Evolutionary conservation across 2,888 invertebrate species (phyloP).

Genomic region (Amphipoea lucens): DNA sequence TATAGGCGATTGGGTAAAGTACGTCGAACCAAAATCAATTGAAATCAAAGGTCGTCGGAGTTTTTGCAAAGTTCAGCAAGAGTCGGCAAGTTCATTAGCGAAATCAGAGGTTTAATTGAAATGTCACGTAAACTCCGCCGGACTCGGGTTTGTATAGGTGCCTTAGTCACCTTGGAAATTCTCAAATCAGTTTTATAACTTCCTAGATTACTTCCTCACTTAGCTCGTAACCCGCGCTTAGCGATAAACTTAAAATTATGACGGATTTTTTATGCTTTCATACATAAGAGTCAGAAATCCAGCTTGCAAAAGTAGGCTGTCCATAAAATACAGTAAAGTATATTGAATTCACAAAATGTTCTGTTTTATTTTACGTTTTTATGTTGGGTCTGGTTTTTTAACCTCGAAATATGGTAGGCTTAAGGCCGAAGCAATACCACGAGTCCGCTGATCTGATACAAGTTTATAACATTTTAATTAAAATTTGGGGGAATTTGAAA

Average conservation of each 20-base stretch:
- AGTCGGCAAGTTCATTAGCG: constrained; percentile 78
- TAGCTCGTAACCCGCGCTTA: constrained; percentile 50
- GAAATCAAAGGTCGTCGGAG: constrained; percentile 72
- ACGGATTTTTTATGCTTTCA: constrained; percentile 49
- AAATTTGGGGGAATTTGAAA: constrained; percentile 82
- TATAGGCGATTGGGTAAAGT: constrained; percentile 45
- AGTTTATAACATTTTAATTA: constrained; percentile 84
- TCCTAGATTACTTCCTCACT: constrained; percentile 64
- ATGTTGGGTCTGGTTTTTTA: constrained; percentile 45
- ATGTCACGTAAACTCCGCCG: constrained; percentile 77
- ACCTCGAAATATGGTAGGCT: constrained; percentile 57
- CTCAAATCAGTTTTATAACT: constrained; percentile 65
- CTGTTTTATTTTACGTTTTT: constrained; percentile 38
- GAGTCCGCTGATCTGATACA: constrained; percentile 69
- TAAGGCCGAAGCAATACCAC: constrained; percentile 67
- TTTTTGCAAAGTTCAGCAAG: constrained; percentile 77
- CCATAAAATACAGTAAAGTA: constrained; percentile 44
- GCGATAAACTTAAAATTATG: constrained; percentile 58
- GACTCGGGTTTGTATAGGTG: constrained; percentile 68
- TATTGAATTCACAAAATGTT: constrained; percentile 42
- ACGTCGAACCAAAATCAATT: constrained; percentile 73
- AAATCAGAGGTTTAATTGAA: constrained; percentile 83
- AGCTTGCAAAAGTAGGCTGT: constrained; percentile 31
- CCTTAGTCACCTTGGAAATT: constrained; percentile 62
- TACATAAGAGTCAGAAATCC: constrained; percentile 32